Base-by-base conservation (phyloP, 2,888 invertebrate species). In the Lithodes maja region DNA sequence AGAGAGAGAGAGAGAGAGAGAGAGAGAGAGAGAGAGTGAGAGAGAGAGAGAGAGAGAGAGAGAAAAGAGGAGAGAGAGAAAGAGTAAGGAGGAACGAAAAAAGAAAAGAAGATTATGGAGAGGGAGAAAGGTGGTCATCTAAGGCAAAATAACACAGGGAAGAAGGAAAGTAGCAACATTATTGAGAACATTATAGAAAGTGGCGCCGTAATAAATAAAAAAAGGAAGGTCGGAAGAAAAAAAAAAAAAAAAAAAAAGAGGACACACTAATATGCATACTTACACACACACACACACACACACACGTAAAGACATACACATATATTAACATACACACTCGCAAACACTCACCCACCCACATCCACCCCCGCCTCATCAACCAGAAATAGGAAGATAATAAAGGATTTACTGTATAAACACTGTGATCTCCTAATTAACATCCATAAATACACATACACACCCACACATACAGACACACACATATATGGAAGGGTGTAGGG, bases 221-320 rank as follows among this genome's bases (percentile, higher is more conserved):
- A 61, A 61, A 12, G 61, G 12, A 61, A 61, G 12, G 5, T 61
- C 5, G 12, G 61, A 61, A 12, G 61, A 55, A 55, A 5, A 61
- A 61, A 61, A 61, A 61, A 61, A 0, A 7, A 12, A 12, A 61
- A 61, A 0, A 61, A 12, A 61, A 61, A 7, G 61, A 61, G 12
- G 5, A 61, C 61, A 61, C 61, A 61, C 61, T 7, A 5, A 61
- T 12, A 61, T 12, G 12, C 61, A 61, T 12, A 61, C 61, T 7
- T 12, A 61, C 61, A 61, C 61, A 61, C 61, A 61, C 61, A 61
- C 61, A 61, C 61, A 61, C 61, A 78, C 78, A 78, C 33, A 78
- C 7, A 50, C 49, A 78, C 12, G 7, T 50, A 78, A 7, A 78
- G 49, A 78, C 12, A 53, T 2, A 53, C 33, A 74, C 17, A 74